phyloP scores from a whole-genome alignment of 2,797 vertebrate genomes.

The Buphagus erythrorhynchus region DNA sequence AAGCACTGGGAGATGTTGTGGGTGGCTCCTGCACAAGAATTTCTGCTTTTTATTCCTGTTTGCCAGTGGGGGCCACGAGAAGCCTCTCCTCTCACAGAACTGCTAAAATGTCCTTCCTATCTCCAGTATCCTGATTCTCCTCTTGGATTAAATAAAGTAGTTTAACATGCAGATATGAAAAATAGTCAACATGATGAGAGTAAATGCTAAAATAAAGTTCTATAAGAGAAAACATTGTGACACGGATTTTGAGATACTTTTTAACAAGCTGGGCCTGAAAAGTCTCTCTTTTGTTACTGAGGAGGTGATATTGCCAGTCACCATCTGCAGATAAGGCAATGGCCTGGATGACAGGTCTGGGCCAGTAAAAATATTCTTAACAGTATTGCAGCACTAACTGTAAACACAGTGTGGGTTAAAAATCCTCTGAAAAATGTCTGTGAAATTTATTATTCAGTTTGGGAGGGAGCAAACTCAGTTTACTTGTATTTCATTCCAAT shows the following conservation, averaged over 20 bases:
- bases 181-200: not conserved
- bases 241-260: not conserved
- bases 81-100: not conserved
- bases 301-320: not conserved
- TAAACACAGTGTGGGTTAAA: not conserved
- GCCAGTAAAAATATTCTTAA: not conserved
- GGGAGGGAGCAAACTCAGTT: not conserved
- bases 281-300: not conserved
- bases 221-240: not conserved
- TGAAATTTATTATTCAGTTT: not conserved
- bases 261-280: not conserved
- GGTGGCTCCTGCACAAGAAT: not conserved
- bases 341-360: not conserved
- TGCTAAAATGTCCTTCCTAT: not conserved
- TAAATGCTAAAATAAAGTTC: not conserved
- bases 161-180: not conserved
- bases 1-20: not conserved
- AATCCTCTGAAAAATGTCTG: not conserved
- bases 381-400: not conserved
- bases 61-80: rapidly evolving
- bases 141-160: not conserved
- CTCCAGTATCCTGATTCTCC: not conserved
- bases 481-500: not conserved
- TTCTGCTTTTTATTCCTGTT: not conserved
- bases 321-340: not conserved